Percentiles rank a stretch among this genome's conserved stretches.
Conservation (phyloP, 2,113 vertebrate species). For the Taurulus bubalis region DNA sequence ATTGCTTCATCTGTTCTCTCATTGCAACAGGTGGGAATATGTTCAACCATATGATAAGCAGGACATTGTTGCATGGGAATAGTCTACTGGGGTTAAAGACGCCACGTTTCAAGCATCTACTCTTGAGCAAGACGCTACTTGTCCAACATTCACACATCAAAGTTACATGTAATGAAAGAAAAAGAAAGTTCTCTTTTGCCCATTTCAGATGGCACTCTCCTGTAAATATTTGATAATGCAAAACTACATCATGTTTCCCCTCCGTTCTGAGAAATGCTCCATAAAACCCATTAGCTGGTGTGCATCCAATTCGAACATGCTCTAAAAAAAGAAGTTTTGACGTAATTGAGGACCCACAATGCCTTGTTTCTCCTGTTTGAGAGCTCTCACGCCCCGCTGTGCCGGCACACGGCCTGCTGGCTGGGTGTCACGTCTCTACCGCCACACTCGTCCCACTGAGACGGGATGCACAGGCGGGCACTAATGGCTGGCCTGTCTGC, state of each 20-base stretch:
- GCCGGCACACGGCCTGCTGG: constrained; percentile 41
- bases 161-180: neutral
- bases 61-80: neutral
- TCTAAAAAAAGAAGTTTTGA: constrained; percentile 32
- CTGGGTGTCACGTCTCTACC: constrained; percentile 57
- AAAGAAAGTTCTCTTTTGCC: neutral
- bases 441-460: constrained; percentile 57
- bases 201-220: neutral
- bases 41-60: neutral
- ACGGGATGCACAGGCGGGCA: constrained; percentile 50
- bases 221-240: constrained; percentile 19
- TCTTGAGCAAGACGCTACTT: neutral
- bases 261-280: constrained; percentile 3
- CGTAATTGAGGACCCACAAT: constrained; percentile 13
- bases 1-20: constrained; percentile 10
- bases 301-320: constrained; percentile 3
- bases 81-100: neutral
- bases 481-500: constrained; percentile 61
- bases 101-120: neutral
- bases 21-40: constrained; percentile 6
- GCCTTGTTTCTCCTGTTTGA: constrained; percentile 15
- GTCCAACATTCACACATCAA: neutral
- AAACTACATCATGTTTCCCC: neutral
- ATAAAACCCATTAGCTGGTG: constrained; percentile 24
- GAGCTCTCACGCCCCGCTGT: constrained; percentile 16